A percentile compares a stretch with the other conserved stretches of the same genome.
Conservation (phyloP, 2,888 invertebrate genomes). For the Conus canariensis region DNA sequence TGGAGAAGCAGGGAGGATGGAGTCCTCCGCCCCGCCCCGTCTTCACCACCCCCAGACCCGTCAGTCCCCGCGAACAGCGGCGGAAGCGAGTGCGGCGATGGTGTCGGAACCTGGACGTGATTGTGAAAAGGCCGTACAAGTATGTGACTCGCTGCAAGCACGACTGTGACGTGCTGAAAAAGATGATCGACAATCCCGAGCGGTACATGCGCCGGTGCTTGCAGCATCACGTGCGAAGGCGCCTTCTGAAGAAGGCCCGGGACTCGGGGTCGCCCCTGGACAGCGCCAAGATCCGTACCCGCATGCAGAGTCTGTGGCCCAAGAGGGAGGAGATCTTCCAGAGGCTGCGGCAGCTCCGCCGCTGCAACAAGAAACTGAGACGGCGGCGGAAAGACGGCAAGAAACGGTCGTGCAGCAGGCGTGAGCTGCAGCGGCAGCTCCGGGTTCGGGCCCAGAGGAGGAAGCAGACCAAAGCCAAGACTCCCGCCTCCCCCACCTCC, state of each 20-base stretch:
- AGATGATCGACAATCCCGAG: slow-evolving; percentile 41
- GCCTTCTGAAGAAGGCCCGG: background rate
- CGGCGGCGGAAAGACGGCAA: background rate
- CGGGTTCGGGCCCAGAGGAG: background rate
- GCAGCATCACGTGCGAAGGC: background rate
- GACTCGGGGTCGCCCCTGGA: too few species aligned
- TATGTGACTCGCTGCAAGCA: slow-evolving; percentile 42
- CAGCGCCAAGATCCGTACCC: background rate
- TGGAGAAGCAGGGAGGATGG: slow-evolving; percentile 21
- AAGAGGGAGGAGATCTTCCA: slow-evolving; percentile 25
- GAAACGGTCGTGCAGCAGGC: background rate
- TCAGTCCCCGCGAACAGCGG: slow-evolving; percentile 33
- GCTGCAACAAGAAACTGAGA: slow-evolving; percentile 23
- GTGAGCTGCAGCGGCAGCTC: background rate
- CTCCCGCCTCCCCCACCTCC: background rate
- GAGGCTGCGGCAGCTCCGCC: slow-evolving; percentile 34
- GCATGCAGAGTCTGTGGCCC: slow-evolving; percentile 31
- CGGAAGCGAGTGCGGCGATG: slow-evolving; percentile 45
- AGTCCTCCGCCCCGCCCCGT: slow-evolving; percentile 4
- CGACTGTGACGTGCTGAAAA: slow-evolving; percentile 41
- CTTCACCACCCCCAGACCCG: slow-evolving; percentile 30
- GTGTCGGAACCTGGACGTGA: slow-evolving; percentile 43
- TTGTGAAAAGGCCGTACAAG: slow-evolving; percentile 41
- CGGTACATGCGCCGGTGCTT: slow-evolving; percentile 45
- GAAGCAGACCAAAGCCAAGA: background rate